A percentile compares a stretch with the other conserved stretches of the same genome.
phyloP scores from a whole-genome alignment of 1,140 invertebrate species.

The Drosophila pectinifera region DNA sequence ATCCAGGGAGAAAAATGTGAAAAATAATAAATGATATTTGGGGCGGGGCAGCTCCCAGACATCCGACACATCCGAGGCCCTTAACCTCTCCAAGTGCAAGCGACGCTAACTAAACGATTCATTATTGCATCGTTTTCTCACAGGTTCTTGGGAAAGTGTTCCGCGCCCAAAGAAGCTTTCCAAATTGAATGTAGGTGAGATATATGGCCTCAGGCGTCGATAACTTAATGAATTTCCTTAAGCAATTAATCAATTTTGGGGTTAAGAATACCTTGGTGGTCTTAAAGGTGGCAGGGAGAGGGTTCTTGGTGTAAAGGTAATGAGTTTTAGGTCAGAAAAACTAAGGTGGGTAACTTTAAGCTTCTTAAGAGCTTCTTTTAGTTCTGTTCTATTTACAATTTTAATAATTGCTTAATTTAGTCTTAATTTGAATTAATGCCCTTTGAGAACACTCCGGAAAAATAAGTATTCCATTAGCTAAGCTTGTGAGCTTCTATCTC shows the following conservation, averaged over 20 bases:
- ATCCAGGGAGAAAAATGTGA: conserved; percentile 37
- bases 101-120: conserved; percentile 32
- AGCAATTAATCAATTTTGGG: conserved; percentile 25
- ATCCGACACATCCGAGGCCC: conserved; percentile 24
- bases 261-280: not conserved
- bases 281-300: not conserved
- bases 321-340: not conserved
- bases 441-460: not conserved
- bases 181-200: conserved; percentile 25
- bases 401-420: not conserved
- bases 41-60: conserved; percentile 33
- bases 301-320: not conserved
- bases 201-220: not conserved
- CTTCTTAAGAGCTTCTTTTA: too few species aligned
- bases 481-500: too few species aligned
- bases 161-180: too few species aligned
- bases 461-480: not conserved
- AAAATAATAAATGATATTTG: conserved; percentile 55
- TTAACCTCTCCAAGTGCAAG: conserved; percentile 47
- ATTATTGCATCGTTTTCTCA: conserved; percentile 46
- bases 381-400: not conserved
- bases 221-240: conserved; percentile 15
- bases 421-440: not conserved
- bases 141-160: conserved; percentile 38
- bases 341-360: not conserved